phyloP scores from a whole-genome alignment of 2,797 vertebrate genomes.

The Melanotaenia trifasciata region DNA sequence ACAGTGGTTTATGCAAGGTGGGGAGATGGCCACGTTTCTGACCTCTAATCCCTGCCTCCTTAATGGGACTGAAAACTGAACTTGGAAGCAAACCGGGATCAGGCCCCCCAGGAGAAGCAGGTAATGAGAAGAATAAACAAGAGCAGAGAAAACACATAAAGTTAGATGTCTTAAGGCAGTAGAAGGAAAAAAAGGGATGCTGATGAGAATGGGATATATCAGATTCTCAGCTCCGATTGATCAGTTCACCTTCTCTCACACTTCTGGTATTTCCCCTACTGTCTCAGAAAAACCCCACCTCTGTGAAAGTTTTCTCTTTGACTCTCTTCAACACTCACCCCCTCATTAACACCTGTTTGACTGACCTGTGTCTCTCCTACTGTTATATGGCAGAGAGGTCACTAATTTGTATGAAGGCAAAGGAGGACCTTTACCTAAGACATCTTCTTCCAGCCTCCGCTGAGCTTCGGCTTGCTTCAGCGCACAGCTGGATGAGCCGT shows the following conservation, averaged over 20 bases:
- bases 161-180: constrained; percentile 23
- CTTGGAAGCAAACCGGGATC: constrained; percentile 62
- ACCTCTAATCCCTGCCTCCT: constrained; percentile 70
- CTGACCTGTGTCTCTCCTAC: constrained; percentile 54
- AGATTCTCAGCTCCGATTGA: constrained; percentile 68
- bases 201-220: constrained; percentile 66
- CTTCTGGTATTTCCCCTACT: constrained; percentile 47
- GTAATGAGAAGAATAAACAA: constrained; percentile 73
- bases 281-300: constrained; percentile 54
- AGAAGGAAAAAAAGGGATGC: constrained; percentile 44
- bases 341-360: constrained; percentile 58
- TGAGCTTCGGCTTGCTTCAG: constrained; percentile 32
- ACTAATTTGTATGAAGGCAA: constrained; percentile 32
- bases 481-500: constrained; percentile 36
- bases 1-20: constrained; percentile 59
- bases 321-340: constrained; percentile 41
- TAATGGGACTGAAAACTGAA: constrained; percentile 59
- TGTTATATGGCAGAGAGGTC: constrained; percentile 38
- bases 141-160: constrained; percentile 43
- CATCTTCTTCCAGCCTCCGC: constrained; percentile 16
- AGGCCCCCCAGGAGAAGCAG: constrained; percentile 59
- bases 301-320: constrained; percentile 44
- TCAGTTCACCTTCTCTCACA: constrained; percentile 62
- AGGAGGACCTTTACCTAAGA: constrained; percentile 23
- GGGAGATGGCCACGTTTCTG: constrained; percentile 49